These are phyloP conservation scores for Cremastobaeus sp. DNA, from an alignment of 2,888 invertebrate species.

Conservation along the genomic window DNA sequence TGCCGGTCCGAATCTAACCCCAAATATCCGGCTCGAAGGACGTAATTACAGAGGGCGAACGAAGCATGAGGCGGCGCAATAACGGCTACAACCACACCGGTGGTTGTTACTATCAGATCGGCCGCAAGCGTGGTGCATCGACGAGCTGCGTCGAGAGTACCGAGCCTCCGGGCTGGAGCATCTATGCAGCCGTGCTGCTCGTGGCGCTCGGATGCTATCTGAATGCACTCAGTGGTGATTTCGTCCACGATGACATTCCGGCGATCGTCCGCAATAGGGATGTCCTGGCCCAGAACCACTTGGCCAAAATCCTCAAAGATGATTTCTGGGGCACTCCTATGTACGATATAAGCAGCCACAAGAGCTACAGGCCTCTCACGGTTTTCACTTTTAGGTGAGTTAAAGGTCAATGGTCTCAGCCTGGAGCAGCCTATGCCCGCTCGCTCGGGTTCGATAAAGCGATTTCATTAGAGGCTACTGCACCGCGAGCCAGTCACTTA, in stretches of 20 bases:
- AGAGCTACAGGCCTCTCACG: conserved; percentile 91
- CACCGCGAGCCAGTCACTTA: no score
- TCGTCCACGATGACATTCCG: conserved; percentile 93
- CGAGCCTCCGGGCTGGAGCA: conserved; percentile 80
- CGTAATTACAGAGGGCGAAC: background rate
- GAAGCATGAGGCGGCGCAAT: conserved; percentile 69
- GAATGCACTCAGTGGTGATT: conserved; percentile 88
- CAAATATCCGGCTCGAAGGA: conserved; percentile 3
- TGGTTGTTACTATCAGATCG: conserved; percentile 67
- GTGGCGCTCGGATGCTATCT: conserved; percentile 85
- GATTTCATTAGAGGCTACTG: background rate
- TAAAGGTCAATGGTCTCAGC: background rate
- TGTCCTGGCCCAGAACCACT: conserved; percentile 84
- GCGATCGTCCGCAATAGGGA: conserved; percentile 90
- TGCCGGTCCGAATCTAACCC: background rate
- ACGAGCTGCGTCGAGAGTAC: conserved; percentile 71
- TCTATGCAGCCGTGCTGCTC: conserved; percentile 83
- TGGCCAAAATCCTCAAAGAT: conserved; percentile 84
- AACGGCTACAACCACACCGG: conserved; percentile 58
- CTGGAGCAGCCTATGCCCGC: background rate
- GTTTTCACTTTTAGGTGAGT: conserved; percentile 90
- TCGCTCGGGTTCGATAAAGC: background rate
- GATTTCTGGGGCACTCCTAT: conserved; percentile 96
- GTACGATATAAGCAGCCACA: conserved; percentile 89
- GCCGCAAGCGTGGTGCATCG: conserved; percentile 60